Evolutionary conservation across 2,797 vertebrate species (phyloP), one percentile per base, ranked within the genome.

Genomic region (Mus caroli): DNA sequence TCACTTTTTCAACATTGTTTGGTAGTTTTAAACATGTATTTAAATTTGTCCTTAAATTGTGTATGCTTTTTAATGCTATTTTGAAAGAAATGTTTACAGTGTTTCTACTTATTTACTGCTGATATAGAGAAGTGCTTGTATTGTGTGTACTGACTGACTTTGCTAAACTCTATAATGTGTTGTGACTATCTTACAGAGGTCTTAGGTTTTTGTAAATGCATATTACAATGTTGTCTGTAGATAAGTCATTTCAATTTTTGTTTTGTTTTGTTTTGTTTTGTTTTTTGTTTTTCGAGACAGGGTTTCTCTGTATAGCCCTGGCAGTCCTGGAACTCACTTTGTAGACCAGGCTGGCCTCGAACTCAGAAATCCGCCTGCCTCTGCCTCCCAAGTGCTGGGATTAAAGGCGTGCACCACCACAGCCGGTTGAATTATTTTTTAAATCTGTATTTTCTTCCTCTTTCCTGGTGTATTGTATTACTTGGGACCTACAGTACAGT

Each of bases 141-240:
- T 22, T 34, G 62, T 6, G 34, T 43, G 79, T 22, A 69, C 31
- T 50, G 46, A 54, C 52, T 34, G 73, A 8, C 40, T 90, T 88
- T 52, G 20, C 28, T 88, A 78, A 96, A 76, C 56, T 92, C 28
- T 94, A 37, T 64, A 79, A 90, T 60, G 58, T 83, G 28, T 75
- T 75, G 24, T 93, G 84, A 34, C 31, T 85, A 71, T 94, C 94
- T 31, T 56, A 34, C 88, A 94, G 85, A 86, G n/a, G 71, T 56
- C 20, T 96, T 94, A 9, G 54, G 37, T 50, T 92, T 95, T 94
- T 56, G 37, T 94, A 85, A 94, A n/a, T 52, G 31, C 62, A 54
- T 24, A 17, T 87, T 34, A 54, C 69, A 31, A 46, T 88, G 28
- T 54, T 67, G 22, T 75, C 34, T 94, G 15, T 60, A 31, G 76